These are phyloP conservation scores for Discoglossus pictus DNA, from an alignment of 2,797 vertebrate species.

Conservation along the genomic window DNA sequence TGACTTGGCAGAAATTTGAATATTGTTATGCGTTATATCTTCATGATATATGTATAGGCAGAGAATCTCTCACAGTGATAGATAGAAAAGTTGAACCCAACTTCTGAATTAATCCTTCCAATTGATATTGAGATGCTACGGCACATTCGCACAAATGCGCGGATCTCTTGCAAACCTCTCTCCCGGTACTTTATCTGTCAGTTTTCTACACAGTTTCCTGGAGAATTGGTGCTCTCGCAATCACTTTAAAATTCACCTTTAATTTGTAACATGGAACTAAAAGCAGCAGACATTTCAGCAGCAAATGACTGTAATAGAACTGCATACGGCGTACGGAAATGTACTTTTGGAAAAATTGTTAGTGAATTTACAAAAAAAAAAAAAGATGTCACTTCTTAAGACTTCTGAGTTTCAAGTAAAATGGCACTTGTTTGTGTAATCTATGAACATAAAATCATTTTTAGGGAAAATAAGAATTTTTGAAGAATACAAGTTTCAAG, in stretches of 20 bases:
- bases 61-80: background rate
- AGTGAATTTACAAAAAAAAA: too few species aligned
- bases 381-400: too few species aligned
- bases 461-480: too few species aligned
- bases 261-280: conserved; percentile 2
- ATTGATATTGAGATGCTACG: background rate
- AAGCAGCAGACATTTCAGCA: conserved; percentile 5
- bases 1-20: background rate
- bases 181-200: background rate
- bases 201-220: background rate
- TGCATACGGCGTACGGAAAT: background rate
- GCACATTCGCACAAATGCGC: background rate
- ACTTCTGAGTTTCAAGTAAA: too few species aligned
- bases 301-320: conserved; percentile 11
- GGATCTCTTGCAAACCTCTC: too few species aligned
- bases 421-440: too few species aligned
- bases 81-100: background rate
- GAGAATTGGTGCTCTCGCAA: background rate
- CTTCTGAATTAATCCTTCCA: background rate
- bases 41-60: background rate
- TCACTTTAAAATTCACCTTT: conserved; percentile 11
- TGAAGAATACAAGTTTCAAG: too few species aligned
- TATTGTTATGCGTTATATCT: background rate
- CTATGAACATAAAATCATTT: too few species aligned
- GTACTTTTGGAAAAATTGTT: conserved; percentile 21